Conservation (phyloP, 1,140 invertebrate genomes). For the Paramacrobiotus metropolitanus region DNA sequence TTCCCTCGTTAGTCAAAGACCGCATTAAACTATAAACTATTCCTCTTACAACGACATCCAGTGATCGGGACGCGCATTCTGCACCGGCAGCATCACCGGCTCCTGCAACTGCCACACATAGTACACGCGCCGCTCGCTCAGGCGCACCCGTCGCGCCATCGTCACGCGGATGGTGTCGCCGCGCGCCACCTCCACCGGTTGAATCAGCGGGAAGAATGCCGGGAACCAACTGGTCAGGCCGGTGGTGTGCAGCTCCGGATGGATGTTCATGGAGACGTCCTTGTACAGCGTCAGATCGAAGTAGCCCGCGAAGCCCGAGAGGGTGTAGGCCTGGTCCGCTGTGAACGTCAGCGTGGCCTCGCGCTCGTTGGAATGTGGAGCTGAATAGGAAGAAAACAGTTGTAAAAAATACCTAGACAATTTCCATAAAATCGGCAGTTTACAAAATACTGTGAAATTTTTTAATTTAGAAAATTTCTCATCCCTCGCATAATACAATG, state of each 20-base stretch:
- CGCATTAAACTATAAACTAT: too few relatives aligned
- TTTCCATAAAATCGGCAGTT: too few relatives aligned
- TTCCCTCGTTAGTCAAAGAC: too few relatives aligned
- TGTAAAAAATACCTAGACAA: too few relatives aligned
- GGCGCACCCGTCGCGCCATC: slow-evolving; percentile 50
- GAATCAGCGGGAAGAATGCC: slow-evolving; percentile 67
- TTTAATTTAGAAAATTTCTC: too few relatives aligned
- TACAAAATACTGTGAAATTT: too few relatives aligned
- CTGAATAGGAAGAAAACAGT: slow-evolving; percentile 18
- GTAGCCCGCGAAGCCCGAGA: slow-evolving; percentile 85
- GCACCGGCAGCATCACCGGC: slow-evolving; percentile 37
- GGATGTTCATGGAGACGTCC: slow-evolving; percentile 61
- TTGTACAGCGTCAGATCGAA: slow-evolving; percentile 69
- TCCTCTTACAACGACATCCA: too few relatives aligned
- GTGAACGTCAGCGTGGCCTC: slow-evolving; percentile 42
- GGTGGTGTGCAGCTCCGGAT: slow-evolving; percentile 56
- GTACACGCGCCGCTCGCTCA: slow-evolving; percentile 58
- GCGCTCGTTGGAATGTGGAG: slow-evolving; percentile 34
- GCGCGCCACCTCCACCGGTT: slow-evolving; percentile 43
- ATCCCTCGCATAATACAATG: too few relatives aligned
- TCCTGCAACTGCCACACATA: slow-evolving; percentile 72
- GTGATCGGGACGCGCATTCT: slow-evolving; percentile 29
- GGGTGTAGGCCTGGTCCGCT: slow-evolving; percentile 41
- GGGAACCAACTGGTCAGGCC: slow-evolving; percentile 96
- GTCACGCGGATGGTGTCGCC: slow-evolving; percentile 46